Percentiles rank a stretch among this genome's conserved stretches.
Evolutionary conservation across 2,888 invertebrate species (phyloP).

Genomic region (Helleia helle): DNA sequence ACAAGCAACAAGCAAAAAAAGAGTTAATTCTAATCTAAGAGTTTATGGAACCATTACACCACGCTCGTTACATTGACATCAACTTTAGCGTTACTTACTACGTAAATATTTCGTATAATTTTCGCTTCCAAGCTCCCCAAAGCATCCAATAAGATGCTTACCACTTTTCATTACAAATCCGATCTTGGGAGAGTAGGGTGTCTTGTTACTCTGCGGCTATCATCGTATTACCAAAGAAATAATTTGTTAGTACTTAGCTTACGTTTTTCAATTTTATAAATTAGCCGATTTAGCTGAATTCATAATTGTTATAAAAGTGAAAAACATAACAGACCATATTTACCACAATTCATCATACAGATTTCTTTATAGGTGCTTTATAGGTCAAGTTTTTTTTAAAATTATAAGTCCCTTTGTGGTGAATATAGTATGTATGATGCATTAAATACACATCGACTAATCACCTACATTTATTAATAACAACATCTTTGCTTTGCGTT

Average conservation of each 20-base stretch:
- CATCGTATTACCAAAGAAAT: conserved; percentile 57
- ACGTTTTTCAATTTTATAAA: conserved; percentile 43
- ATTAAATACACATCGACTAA: conserved; percentile 39
- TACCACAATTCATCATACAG: conserved; percentile 17
- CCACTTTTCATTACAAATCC: conserved; percentile 48
- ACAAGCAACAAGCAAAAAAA: conserved; percentile 40
- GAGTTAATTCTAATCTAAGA: conserved; percentile 19
- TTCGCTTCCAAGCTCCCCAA: conserved; percentile 37
- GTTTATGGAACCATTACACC: conserved; percentile 58
- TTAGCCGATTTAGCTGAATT: conserved; percentile 15
- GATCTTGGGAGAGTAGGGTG: conserved; percentile 58
- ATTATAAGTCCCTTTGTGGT: conserved; percentile 25
- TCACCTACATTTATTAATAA: conserved; percentile 62
- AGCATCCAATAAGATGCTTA: conserved; percentile 42
- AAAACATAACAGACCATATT: conserved; percentile 26
- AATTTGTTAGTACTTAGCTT: conserved; percentile 46
- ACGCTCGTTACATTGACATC: conserved; percentile 55
- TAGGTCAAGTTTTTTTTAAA: conserved; percentile 3
- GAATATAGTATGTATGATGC: conserved; percentile 34
- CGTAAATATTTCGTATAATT: conserved; percentile 32
- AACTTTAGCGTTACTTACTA: conserved; percentile 48
- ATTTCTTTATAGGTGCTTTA: not conserved
- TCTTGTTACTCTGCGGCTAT: conserved; percentile 55
- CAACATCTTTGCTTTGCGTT: conserved; percentile 32
- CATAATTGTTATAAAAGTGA: conserved; percentile 21